Percentiles rank a stretch among this genome's conserved stretches.
These are phyloP conservation scores for Ariopsis seemanni DNA, from an alignment of 2,113 vertebrate genomes.

Conservation along the genomic window DNA sequence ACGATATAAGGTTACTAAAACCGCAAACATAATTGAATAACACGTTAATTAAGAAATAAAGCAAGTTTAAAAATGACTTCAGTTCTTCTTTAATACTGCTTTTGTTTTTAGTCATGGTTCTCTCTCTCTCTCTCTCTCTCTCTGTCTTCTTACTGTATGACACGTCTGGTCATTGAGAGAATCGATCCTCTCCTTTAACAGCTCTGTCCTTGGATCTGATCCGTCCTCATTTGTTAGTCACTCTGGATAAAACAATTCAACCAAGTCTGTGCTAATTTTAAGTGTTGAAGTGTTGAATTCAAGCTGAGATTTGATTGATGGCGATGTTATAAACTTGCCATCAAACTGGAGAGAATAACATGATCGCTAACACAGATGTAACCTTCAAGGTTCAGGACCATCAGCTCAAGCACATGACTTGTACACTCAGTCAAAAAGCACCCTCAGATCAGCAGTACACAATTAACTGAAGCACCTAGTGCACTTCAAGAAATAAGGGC, in stretches of 20 bases:
- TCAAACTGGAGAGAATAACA: neutral
- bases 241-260: neutral
- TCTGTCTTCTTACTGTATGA: neutral
- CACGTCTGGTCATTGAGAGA: neutral
- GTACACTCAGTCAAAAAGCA: neutral
- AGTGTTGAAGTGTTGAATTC: neutral
- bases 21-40: no score
- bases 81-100: neutral
- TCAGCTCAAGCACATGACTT: neutral
- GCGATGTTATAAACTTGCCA: neutral
- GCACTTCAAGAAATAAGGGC: constrained; percentile 17
- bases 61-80: no score
- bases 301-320: neutral
- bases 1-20: no score
- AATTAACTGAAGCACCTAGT: constrained; percentile 24
- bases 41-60: no score
- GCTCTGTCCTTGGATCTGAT: neutral
- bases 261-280: neutral
- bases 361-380: neutral
- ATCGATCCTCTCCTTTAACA: neutral
- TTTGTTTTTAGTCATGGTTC: neutral
- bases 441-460: neutral
- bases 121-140: neutral
- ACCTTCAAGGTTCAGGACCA: neutral
- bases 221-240: neutral